A percentile compares a stretch with the other conserved stretches of the same genome.
These are phyloP conservation scores for Sternarchorhynchus goeldii DNA, from an alignment of 2,797 vertebrate genomes.

Conservation along the genomic window DNA sequence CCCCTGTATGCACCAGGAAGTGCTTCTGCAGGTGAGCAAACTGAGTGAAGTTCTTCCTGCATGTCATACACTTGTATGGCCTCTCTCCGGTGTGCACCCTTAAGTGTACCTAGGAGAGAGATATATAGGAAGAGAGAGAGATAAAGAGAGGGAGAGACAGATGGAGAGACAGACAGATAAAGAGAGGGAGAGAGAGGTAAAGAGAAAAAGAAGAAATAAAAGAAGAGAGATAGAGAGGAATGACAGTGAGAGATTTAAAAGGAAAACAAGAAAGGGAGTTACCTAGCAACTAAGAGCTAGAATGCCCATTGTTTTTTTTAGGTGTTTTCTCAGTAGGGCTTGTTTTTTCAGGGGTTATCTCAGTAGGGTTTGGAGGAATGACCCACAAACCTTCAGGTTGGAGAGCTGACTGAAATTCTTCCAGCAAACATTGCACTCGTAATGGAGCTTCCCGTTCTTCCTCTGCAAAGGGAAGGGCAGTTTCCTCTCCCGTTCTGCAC, in stretches of 20 bases:
- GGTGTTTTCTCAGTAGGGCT: no score
- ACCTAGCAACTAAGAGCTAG: no score
- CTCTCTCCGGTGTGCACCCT: slow-evolving; percentile 96
- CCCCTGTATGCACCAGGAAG: slow-evolving; percentile 96
- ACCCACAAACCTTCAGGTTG: slow-evolving; percentile 88
- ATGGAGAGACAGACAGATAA: not conserved
- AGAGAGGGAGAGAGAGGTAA: not conserved
- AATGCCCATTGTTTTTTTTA: no score
- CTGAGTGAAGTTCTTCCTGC: slow-evolving; percentile 94
- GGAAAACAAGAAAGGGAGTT: no score
- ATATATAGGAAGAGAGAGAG: not conserved
- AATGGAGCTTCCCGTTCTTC: slow-evolving; percentile 95
- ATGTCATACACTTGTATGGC: slow-evolving; percentile 94
- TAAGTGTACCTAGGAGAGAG: slow-evolving; percentile 85
- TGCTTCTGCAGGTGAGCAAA: slow-evolving; percentile 98
- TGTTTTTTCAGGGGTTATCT: no score
- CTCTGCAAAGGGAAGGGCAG: slow-evolving; percentile 91
- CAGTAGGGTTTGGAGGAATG: not conserved
- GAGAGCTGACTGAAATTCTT: slow-evolving; percentile 96
- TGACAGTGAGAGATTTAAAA: not conserved
- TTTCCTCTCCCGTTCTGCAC: slow-evolving; percentile 83
- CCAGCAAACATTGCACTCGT: slow-evolving; percentile 92
- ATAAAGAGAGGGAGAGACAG: slow-evolving; percentile 21
- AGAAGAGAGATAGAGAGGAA: not conserved
- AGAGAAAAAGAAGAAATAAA: not conserved